Evolutionary conservation across 2,797 vertebrate species (phyloP), one percentile per base, ranked within the genome.

Genomic region (Monodelphis domestica): DNA sequence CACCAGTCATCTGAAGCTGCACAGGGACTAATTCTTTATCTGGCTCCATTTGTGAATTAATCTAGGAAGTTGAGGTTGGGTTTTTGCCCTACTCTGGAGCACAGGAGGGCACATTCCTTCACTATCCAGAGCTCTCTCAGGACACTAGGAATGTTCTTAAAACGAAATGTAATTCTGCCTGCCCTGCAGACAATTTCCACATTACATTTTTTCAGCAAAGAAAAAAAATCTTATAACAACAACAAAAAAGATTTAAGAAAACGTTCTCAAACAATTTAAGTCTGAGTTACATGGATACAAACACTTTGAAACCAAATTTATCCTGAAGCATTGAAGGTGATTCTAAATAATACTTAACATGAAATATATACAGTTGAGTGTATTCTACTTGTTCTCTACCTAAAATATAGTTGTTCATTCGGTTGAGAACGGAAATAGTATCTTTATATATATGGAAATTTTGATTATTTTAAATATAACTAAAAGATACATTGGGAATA

Each of bases 401-500:
- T 11, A 11, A 33, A 89, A 53, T 29, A 54, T 24, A 38, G 2
- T 70, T 91, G 94, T 56, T 24, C 7, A 30, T 38, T 70, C 3
- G 7, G 38, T 53, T 95, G 57, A 93, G 87, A 89, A 91, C 53
- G 91, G 28, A 93, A 90, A 28, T 89, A 50, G 14, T 63, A 5
- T 87, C 94, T 92, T 53, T 33, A 53, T 56, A 96, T 53, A 89
- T 3, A 53, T 38, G n/a, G n/a, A 93, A 90, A 45, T 63, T 94
- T 29, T 33, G 59, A 26, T 91, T 94, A 87, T 78, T 94, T n/a
- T 91, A 6, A 50, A 52, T 33, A 70, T 0, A 12, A 56, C 95
- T 94, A 92, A 96, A 88, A 90, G 93, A 87, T 94, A 70, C 2
- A 84, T 53, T 59, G 70, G 94, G 88, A 84, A 92, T 57, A 95